Evolutionary conservation across 2,113 vertebrate genomes (phyloP).

Genomic region (Variabilichromis moorii): DNA sequence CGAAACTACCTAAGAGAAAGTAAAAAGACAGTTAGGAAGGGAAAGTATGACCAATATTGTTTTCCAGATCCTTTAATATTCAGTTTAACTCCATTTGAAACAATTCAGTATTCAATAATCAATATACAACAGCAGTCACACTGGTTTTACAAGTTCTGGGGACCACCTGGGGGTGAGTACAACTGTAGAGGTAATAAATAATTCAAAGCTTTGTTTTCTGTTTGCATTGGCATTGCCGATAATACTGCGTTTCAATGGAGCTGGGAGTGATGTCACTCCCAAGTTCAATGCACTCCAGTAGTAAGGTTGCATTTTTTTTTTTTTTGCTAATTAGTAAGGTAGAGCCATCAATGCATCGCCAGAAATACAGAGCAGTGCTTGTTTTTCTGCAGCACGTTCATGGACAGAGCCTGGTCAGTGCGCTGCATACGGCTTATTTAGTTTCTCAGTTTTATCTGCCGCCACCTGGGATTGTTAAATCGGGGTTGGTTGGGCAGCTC

Average conservation of each 20-base stretch:
- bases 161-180: not conserved
- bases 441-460: not conserved
- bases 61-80: not conserved
- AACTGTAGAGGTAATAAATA: not conserved
- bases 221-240: not conserved
- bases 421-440: not conserved
- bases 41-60: rapidly evolving
- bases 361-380: not conserved
- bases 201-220: not conserved
- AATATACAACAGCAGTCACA: not conserved
- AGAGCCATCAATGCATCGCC: rapidly evolving
- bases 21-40: not conserved
- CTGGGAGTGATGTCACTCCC: not conserved
- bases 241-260: rapidly evolving
- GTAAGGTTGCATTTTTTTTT: not conserved
- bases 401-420: not conserved
- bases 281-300: not conserved
- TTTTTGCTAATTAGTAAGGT: not conserved
- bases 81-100: not conserved
- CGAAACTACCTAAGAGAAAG: not conserved
- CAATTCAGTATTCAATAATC: not conserved
- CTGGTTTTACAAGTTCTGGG: not conserved
- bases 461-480: not conserved
- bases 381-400: not conserved
- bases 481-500: not conserved